Evolutionary conservation across 2,888 invertebrate species (phyloP).

Genomic region (Loripinus fragilis): DNA sequence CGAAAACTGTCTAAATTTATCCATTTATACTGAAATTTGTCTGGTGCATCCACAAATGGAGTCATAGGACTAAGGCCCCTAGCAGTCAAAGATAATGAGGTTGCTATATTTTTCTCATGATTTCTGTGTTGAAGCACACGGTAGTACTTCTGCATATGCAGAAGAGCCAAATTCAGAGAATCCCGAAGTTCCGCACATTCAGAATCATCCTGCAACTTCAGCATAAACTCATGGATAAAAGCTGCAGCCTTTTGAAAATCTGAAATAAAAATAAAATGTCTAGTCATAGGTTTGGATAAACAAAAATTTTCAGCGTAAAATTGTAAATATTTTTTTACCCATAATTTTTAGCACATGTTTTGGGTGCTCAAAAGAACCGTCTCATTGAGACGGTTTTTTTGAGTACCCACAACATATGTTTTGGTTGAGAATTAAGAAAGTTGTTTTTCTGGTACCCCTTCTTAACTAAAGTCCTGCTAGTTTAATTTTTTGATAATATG

Average conservation of each 20-base stretch:
- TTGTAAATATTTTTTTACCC: too few relatives aligned
- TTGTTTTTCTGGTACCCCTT: too few relatives aligned
- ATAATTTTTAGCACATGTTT: too few relatives aligned
- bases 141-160: conserved; percentile 83
- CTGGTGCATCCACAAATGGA: conserved; percentile 82
- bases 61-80: conserved; percentile 83
- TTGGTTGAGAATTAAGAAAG: too few relatives aligned
- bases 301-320: too few relatives aligned
- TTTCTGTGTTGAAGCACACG: conserved; percentile 73
- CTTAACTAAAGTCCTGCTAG: too few relatives aligned
- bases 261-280: conserved; percentile 60
- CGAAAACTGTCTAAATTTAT: conserved; percentile 78
- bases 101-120: conserved; percentile 73
- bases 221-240: conserved; percentile 82
- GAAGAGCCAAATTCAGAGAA: conserved; percentile 80
- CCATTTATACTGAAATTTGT: conserved; percentile 82
- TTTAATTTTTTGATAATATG: background rate
- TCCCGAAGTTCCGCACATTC: conserved; percentile 83
- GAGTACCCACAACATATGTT: too few relatives aligned
- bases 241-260: conserved; percentile 83
- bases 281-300: too few relatives aligned
- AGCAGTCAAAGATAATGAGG: conserved; percentile 75
- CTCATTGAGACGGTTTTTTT: too few relatives aligned
- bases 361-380: too few relatives aligned
- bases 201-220: conserved; percentile 81